A percentile compares a stretch with the other conserved stretches of the same genome.
These are phyloP conservation scores for Rhinella marina DNA, from an alignment of 2,797 vertebrate species.

Conservation along the genomic window DNA sequence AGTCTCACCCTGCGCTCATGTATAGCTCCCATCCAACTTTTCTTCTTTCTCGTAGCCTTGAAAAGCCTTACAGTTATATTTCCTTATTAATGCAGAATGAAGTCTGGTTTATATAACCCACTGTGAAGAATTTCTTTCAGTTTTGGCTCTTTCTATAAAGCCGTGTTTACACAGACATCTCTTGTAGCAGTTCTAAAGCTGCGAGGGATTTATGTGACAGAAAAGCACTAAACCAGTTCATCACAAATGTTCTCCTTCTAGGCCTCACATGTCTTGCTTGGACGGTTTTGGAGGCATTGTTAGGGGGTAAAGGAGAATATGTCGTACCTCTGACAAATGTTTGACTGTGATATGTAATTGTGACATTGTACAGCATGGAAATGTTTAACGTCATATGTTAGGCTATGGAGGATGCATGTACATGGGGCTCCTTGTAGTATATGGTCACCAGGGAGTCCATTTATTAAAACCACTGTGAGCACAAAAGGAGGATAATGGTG, in stretches of 20 bases:
- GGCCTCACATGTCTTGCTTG: conserved; percentile 21
- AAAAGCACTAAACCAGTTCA: conserved; percentile 20
- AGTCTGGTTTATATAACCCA: conserved; percentile 19
- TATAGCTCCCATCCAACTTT: neutral
- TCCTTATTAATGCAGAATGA: neutral
- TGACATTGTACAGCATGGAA: neutral
- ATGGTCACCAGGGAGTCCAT: neutral
- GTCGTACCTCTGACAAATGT: neutral
- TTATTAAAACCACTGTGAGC: neutral
- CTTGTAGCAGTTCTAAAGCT: conserved; percentile 23
- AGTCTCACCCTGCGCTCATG: neutral
- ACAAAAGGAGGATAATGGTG: neutral
- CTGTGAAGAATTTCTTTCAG: neutral
- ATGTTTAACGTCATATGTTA: neutral
- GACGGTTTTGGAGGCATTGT: neutral
- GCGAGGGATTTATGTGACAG: conserved; percentile 22
- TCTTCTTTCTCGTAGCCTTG: neutral
- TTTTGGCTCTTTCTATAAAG: conserved; percentile 9
- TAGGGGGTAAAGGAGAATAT: neutral
- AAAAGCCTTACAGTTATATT: neutral
- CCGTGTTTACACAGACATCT: conserved; percentile 12
- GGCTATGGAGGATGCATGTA: neutral
- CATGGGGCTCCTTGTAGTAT: neutral
- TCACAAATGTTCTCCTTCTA: conserved; percentile 9
- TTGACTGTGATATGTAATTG: neutral